Evolutionary conservation across 2,888 invertebrate species (phyloP), one percentile per base, ranked within the genome.

Genomic region (Meiosimyza decipiens): DNA sequence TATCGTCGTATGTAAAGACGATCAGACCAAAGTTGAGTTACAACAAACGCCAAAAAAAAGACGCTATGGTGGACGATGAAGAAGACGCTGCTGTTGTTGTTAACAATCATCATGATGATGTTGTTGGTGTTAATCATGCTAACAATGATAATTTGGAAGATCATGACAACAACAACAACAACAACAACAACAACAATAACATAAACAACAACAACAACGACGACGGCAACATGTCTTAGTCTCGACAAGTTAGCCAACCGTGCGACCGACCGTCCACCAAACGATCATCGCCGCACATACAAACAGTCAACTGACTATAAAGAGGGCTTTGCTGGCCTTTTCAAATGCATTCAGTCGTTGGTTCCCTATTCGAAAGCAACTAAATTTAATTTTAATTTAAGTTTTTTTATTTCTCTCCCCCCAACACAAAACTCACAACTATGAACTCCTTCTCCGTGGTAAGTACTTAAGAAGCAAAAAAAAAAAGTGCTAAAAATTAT

Each of bases 361-460:
- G 84, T 85, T 85, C 84, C 86, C 86, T 84, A 84, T 84, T 83
- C 82, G 86, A 84, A 85, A 85, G 83, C 87, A 87, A 83, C 86
- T 83, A 85, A 85, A 85, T 85, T 83, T 82, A 83, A 78, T 82
- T 79, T 80, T 82, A 82, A 79, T 81, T 85, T 84, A 82, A 84
- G 77, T 83, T 85, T 78, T 86, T 83, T 82, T 81, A 82, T 81
- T 80, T 83, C 79, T 84, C 81, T 83, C 86, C 84, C 82, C 82
- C 82, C 82, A 83, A 82, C 83, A 80, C 83, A 83, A 83, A 76
- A 83, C 80, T 82, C 85, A 83, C 83, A 81, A 86, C 82, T 85
- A 87, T 87, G 87, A 87, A 87, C 85, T 87, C 87, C 86, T 87
- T 87, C 84, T 86, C 86, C 82, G 87, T 87, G 87, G 87, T 87